Evolutionary conservation across 2,797 vertebrate species (phyloP), one percentile per base, ranked within the genome.

Genomic region (Philypnodon macrostomus): DNA sequence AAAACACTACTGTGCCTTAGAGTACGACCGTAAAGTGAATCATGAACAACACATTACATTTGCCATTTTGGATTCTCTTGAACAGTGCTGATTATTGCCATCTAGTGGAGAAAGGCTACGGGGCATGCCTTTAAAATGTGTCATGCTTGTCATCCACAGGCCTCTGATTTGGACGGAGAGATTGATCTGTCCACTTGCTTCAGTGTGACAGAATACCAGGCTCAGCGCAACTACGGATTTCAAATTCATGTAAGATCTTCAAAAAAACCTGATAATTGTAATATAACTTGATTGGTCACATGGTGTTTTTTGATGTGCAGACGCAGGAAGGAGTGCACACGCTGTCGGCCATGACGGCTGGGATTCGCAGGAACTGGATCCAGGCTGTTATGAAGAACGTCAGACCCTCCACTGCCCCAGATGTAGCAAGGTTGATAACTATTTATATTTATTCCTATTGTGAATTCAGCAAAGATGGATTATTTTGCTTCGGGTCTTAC

Each of bases 361-460:
- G 91, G 5, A 92, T 92, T 55, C 87, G 91, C 1, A 85, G 89
- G 67, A 92, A 92, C 84, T 92, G 91, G 91, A 92, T 92, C 74
- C 90, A 92, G 72, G 91, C 90, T 0, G 85, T 92, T 24, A 86
- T 91, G 88, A 92, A 91, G 80, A 92, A 91, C 27, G 87, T 92
- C 41, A 75, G 90, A 57, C 90, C 90, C 6, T 91, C 91, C 55
- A 89, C 82, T 2, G 90, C 90, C 7, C 91, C 90, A 2, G 89
- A 91, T 34, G 90, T 92, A 37, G 88, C 91, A 1, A 91, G 91
- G 91, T 92, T 23, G 48, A 86, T 47, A 4, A n/a, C n/a, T n/a
- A n/a, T n/a, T n/a, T n/a, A n/a, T n/a, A n/a, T n/a, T n/a, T n/a
- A n/a, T n/a, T n/a, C n/a, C n/a, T n/a, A n/a, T n/a, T n/a, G n/a